These are phyloP conservation scores for Laticauda colubrina DNA, from an alignment of 2,113 vertebrate genomes.

Conservation along the genomic window DNA sequence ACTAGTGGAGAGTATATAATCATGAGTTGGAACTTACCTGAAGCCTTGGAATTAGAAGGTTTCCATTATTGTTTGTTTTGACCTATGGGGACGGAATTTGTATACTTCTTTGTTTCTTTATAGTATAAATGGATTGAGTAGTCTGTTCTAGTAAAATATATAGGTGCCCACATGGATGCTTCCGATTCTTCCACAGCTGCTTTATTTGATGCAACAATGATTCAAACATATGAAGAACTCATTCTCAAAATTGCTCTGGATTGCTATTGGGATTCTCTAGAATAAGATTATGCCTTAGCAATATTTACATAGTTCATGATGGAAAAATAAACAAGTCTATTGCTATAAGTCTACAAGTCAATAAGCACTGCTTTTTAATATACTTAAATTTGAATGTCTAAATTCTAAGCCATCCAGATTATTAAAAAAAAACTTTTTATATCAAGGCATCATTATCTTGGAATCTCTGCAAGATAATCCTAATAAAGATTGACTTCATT, in stretches of 20 bases:
- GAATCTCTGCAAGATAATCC: neutral
- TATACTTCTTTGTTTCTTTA: neutral
- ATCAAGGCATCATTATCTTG: neutral
- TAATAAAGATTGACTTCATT: neutral
- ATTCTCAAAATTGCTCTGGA: neutral
- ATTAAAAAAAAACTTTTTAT: neutral
- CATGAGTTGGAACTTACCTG: neutral
- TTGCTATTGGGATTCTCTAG: neutral
- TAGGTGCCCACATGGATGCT: neutral
- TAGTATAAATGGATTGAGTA: neutral
- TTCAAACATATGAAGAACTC: neutral
- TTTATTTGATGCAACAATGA: neutral
- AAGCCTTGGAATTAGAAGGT: neutral
- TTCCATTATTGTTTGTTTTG: neutral
- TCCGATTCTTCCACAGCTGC: neutral
- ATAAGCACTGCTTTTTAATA: neutral
- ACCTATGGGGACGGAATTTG: neutral
- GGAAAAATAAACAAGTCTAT: neutral
- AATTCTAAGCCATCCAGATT: neutral
- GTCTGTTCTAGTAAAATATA: neutral
- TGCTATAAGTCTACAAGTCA: neutral
- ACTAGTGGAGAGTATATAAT: neutral
- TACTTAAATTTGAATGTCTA: neutral
- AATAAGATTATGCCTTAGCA: neutral
- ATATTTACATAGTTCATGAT: neutral